Percentiles rank a stretch among this genome's conserved stretches.
Evolutionary conservation across 2,888 invertebrate genomes (phyloP).

Genomic region (Epistrophella euchroma): DNA sequence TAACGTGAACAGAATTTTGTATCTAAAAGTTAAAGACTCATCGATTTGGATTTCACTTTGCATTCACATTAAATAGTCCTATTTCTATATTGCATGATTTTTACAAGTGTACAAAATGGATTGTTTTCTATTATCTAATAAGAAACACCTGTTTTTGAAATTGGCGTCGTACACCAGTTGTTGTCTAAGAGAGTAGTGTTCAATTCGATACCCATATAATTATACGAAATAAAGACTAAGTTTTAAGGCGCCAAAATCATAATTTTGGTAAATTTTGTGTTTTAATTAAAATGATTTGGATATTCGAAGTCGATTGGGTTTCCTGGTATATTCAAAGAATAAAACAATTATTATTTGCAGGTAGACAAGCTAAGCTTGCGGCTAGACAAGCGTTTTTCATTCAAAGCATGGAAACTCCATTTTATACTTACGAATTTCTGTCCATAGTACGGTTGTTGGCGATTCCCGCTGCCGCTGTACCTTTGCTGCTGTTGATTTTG

Average conservation of each 20-base stretch:
- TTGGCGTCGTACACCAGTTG: too few species aligned
- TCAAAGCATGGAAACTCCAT: conserved; percentile 4
- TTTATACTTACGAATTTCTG: conserved; percentile 59
- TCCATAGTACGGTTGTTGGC: conserved; percentile 57
- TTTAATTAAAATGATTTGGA: neutral
- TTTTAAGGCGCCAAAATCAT: conserved; percentile 22
- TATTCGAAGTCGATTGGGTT: neutral
- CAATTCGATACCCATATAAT: neutral
- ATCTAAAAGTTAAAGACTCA: too few species aligned
- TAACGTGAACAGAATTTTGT: too few species aligned
- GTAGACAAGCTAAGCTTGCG: neutral
- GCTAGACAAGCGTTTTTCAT: conserved; percentile 4
- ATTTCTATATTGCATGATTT: too few species aligned
- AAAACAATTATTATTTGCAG: neutral
- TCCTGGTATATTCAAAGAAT: neutral
- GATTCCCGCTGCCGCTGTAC: conserved; percentile 60
- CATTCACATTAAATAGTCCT: too few species aligned
- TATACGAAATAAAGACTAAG: neutral
- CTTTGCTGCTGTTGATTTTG: conserved; percentile 41
- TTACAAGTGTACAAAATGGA: neutral
- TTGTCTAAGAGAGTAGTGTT: neutral
- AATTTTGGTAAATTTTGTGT: too few species aligned
- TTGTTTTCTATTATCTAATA: neutral
- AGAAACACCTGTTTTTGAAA: conserved; percentile 3
- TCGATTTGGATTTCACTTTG: too few species aligned